These are phyloP conservation scores for Cairina moschata DNA, from an alignment of 2,113 vertebrate species.

Conservation along the genomic window DNA sequence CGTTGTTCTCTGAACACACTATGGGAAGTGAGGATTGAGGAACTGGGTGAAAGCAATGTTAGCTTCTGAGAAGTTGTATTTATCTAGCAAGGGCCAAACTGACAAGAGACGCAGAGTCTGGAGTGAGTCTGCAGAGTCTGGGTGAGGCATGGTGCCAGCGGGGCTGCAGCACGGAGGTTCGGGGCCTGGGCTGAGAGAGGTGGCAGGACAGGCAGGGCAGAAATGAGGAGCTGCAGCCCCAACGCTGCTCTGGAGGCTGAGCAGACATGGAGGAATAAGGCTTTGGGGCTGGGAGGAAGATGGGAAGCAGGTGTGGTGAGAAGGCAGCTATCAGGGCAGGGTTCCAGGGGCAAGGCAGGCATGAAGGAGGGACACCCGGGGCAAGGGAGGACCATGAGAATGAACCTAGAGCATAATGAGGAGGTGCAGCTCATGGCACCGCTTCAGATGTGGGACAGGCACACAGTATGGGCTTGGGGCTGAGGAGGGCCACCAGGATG, in stretches of 20 bases:
- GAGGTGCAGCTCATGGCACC: not conserved
- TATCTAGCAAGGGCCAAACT: not conserved
- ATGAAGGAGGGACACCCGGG: not conserved
- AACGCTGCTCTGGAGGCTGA: not conserved
- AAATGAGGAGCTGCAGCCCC: not conserved
- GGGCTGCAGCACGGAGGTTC: not conserved
- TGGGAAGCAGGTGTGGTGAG: not conserved
- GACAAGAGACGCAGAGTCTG: not conserved
- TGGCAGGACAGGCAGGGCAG: not conserved
- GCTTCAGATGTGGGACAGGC: not conserved
- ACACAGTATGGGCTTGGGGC: not conserved
- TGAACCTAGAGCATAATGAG: not conserved
- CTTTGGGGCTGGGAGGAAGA: not conserved
- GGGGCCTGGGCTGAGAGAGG: not conserved
- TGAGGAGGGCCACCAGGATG: not conserved
- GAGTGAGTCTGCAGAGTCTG: no score
- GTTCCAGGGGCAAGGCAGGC: not conserved
- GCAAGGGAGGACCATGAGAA: conserved; percentile 38
- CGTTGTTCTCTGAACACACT: not conserved
- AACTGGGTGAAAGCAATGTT: not conserved
- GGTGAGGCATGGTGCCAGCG: not conserved
- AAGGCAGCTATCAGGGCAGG: conserved; percentile 3
- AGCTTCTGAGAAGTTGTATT: not conserved
- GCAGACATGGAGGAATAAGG: not conserved
- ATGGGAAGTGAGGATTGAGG: not conserved